These are phyloP conservation scores for Pocillopora grandis DNA, from an alignment of 92 coral and sea anemone species.

Conservation along the genomic window DNA sequence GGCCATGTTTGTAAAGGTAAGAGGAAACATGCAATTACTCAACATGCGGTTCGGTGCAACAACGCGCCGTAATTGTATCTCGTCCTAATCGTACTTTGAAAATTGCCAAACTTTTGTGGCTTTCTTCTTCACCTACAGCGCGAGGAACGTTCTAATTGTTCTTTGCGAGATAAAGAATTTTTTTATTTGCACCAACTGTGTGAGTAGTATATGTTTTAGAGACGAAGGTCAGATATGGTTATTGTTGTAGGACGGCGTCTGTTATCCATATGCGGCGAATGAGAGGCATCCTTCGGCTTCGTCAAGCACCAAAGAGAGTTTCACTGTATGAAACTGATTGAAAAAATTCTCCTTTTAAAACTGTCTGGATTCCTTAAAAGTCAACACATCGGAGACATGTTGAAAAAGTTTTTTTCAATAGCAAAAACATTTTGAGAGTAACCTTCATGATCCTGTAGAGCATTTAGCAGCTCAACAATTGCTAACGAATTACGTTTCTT, in stretches of 20 bases:
- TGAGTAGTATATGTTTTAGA: background rate
- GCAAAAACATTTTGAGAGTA: background rate
- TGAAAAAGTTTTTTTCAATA: background rate
- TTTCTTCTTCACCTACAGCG: background rate
- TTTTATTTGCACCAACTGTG: background rate
- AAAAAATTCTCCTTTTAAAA: background rate
- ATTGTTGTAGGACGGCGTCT: background rate
- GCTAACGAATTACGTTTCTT: too few species aligned
- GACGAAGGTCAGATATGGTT: background rate
- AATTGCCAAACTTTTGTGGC: background rate
- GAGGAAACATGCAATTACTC: conserved; percentile 1
- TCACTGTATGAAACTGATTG: background rate
- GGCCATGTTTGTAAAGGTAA: conserved; percentile 13
- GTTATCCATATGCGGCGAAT: conserved; percentile 8
- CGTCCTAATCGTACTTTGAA: background rate
- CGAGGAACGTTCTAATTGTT: background rate
- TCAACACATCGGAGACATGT: background rate
- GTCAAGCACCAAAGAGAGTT: background rate
- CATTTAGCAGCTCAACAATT: too few species aligned
- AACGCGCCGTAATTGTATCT: background rate
- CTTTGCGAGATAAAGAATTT: background rate
- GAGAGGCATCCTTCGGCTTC: background rate
- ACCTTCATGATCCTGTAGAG: too few species aligned
- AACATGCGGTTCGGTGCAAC: background rate
- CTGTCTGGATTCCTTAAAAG: background rate